Evolutionary conservation across 2,113 vertebrate species (phyloP).

Genomic region (Columba livia): DNA sequence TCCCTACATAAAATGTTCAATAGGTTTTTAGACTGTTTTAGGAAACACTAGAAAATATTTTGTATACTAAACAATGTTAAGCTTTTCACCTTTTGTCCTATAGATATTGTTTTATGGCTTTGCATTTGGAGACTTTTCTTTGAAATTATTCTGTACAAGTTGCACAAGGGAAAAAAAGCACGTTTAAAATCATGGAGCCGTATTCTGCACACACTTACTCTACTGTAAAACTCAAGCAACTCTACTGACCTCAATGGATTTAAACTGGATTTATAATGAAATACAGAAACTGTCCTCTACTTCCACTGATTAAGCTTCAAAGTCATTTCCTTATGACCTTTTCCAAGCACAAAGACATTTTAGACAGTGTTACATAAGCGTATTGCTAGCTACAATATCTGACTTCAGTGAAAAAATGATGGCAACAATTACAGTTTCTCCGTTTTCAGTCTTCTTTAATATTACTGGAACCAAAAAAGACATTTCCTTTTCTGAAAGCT

Average conservation of each 20-base stretch:
- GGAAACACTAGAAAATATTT: neutral
- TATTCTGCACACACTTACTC: neutral
- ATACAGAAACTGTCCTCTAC: neutral
- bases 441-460: neutral
- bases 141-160: neutral
- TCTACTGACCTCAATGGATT: neutral
- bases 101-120: neutral
- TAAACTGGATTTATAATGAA: constrained; percentile 7
- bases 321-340: constrained; percentile 29
- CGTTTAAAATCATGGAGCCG: neutral
- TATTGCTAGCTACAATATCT: neutral
- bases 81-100: neutral
- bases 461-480: neutral
- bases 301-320: constrained; percentile 5
- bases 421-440: neutral
- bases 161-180: neutral
- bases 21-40: neutral
- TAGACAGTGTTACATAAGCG: neutral
- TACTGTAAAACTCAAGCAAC: neutral
- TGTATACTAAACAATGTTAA: neutral
- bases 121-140: neutral
- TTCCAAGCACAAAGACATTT: constrained; percentile 6
- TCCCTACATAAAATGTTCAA: neutral
- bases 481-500: neutral
- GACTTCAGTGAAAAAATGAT: neutral